Base-by-base conservation (phyloP, 1,140 invertebrate species). In the Calliphora vicina region DNA sequence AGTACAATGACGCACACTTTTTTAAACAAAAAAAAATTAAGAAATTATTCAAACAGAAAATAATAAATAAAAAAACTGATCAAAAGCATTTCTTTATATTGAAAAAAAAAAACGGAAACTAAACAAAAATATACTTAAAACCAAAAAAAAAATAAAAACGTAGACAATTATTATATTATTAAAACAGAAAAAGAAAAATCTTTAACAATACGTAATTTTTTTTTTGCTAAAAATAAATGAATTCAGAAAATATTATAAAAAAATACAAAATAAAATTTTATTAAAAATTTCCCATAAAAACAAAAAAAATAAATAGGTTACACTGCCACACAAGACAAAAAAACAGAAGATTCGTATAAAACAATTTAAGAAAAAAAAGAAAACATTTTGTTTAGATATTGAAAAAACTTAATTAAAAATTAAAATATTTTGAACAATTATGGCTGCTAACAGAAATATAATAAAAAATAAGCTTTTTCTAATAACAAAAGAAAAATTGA, bases 31-130 rank as follows among this genome's bases (percentile, higher is more conserved):
- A 67, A 73, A 45, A 23, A 82, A 25, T 67, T 20, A 67, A n/a
- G n/a, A n/a, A 67, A 67, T 20, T 78, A 35, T 29, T 29, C 29
- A 35, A 35, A 1, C 5, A 35, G 10, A 45, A 78, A 42, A 78
- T 20, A 78, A 78, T 25, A 2, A 43, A n/a, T 80, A 73, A 26
- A 67, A 67, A 78, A 71, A 83, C 78, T 83, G 35, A 81, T 80
- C 82, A 82, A 74, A 85, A 27, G 72, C 71, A 84, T 81, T 85
- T 84, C 67, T 61, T 84, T 76, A 83, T 61, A 76, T 35, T 76
- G 61, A 61, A 83, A 81, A 78, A 67, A 78, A 43, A 43, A 43
- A 78, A 43, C 61, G n/a, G 61, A 78, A 43, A 42, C 6, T 25
- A 43, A 26, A 73, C n/a, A 27, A 76, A 29, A 74, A 29, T 35